Evolutionary conservation across 1,140 invertebrate species (phyloP), one percentile per base, ranked within the genome.

Genomic region (Brachionus plicatilis): DNA sequence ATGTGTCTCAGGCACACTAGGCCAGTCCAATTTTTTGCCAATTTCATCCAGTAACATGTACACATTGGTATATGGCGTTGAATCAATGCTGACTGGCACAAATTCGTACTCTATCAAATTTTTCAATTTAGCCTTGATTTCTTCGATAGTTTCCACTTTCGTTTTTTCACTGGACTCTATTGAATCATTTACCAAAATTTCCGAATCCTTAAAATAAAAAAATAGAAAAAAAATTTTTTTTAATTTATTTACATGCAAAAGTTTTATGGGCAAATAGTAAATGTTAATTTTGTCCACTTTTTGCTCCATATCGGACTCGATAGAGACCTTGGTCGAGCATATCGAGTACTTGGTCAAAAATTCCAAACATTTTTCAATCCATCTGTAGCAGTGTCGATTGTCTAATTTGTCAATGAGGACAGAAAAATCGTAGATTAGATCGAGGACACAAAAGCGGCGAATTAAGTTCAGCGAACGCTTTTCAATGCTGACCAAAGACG

Each of bases 321-420:
- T 29, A 24, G 20, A 27, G 17, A 76, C 72, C 20, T 50, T 29
- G 11, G 72, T 76, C 1, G 72, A 76, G 50, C 17, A 12, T 11
- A 50, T 76, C 5, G 72, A 76, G 47, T 76, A 76, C 24, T 76
- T 76, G 43, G 72, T 76, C 11, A 76, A 76, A 50, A 76, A 76
- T 76, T 76, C 72, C 12, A 76, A 27, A 33, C 43, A 76, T 29
- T 76, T 76, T 50, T 76, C 72, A n/a, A 76, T 76, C 72, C 72
- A 76, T 76, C 72, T 76, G 17, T 76, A 76, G 43, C 72, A 76
- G 9, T 76, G 72, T 50, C 72, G 20, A 50, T 76, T 76, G n/a
- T 76, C 72, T 12, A 76, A 50, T 76, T 76, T 76, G 9, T 76
- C 72, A 1, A 76, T 50, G 6, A 76, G 24, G 29, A 27, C 12